Percentiles rank a stretch among this genome's conserved stretches.
These are phyloP conservation scores for Phoxinus phoxinus DNA, from an alignment of 2,113 vertebrate species.

Conservation along the genomic window DNA sequence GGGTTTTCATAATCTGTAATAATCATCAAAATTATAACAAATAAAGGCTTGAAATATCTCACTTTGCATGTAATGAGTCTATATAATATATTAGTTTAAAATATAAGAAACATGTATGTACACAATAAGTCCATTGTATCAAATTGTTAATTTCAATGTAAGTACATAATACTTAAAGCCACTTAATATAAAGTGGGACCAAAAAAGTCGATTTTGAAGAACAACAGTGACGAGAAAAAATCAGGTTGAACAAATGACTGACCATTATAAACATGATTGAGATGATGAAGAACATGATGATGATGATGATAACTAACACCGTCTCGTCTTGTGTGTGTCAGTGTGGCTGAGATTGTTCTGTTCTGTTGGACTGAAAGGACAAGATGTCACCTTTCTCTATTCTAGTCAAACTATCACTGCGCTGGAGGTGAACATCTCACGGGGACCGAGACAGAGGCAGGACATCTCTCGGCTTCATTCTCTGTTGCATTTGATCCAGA, in stretches of 20 bases:
- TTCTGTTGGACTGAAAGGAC: slow-evolving; percentile 41
- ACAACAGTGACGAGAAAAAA: neutral
- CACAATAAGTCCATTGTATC: too few relatives aligned
- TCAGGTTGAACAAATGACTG: neutral
- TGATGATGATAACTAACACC: slow-evolving; percentile 51
- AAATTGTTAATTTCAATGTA: too few relatives aligned
- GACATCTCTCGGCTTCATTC: neutral
- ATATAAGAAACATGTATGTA: too few relatives aligned
- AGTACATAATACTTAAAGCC: too few relatives aligned
- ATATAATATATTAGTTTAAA: too few relatives aligned
- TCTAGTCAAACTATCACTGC: neutral
- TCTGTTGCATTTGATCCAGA: neutral
- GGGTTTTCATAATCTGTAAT: too few relatives aligned
- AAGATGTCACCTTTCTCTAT: neutral
- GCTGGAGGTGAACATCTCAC: neutral
- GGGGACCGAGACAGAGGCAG: neutral
- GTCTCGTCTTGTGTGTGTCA: neutral
- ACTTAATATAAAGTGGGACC: too few relatives aligned
- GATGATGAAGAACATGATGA: slow-evolving; percentile 42
- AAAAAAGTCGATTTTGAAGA: neutral
- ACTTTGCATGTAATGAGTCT: too few relatives aligned
- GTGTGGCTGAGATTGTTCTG: slow-evolving; percentile 33
- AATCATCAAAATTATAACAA: too few relatives aligned
- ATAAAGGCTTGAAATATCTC: too few relatives aligned
- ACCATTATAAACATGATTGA: too few relatives aligned